A percentile compares a stretch with the other conserved stretches of the same genome.
These are phyloP conservation scores for Neofelis nebulosa DNA, from an alignment of 2,113 vertebrate genomes.

Conservation along the genomic window DNA sequence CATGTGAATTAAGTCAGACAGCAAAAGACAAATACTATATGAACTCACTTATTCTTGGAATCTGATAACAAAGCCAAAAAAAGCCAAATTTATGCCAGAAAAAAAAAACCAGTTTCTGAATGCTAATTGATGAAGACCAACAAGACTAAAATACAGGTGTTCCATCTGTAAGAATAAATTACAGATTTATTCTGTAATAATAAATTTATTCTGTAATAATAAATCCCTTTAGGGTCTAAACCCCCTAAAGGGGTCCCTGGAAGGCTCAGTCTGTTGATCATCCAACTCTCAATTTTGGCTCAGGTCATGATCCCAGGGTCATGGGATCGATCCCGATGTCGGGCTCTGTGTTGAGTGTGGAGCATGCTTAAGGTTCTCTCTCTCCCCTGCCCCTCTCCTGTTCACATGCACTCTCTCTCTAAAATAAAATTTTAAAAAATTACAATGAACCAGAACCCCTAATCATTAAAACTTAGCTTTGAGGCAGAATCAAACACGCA, in stretches of 20 bases:
- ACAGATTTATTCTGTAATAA: too few relatives aligned
- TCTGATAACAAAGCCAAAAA: not conserved
- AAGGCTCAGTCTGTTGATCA: too few relatives aligned
- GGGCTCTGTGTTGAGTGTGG: too few relatives aligned
- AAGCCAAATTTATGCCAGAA: not conserved
- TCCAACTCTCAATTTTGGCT: too few relatives aligned
- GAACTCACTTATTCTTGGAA: not conserved
- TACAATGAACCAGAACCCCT: not conserved
- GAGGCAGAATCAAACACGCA: not conserved
- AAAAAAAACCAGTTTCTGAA: not conserved
- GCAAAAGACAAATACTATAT: not conserved
- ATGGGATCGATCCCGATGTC: too few relatives aligned
- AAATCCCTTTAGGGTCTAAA: too few relatives aligned
- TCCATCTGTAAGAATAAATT: not conserved
- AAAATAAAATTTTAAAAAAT: not conserved
- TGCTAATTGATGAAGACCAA: not conserved
- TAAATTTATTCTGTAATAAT: too few relatives aligned
- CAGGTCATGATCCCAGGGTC: too few relatives aligned
- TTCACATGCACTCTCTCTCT: too few relatives aligned
- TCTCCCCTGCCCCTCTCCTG: too few relatives aligned
- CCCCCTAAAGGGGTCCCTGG: too few relatives aligned
- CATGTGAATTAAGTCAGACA: not conserved
- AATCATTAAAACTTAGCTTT: not conserved
- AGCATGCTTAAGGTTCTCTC: too few relatives aligned
- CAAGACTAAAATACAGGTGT: conserved; percentile 1